Evolutionary conservation across 1,140 invertebrate genomes (phyloP).

Genomic region (Pteromalus puparum): DNA sequence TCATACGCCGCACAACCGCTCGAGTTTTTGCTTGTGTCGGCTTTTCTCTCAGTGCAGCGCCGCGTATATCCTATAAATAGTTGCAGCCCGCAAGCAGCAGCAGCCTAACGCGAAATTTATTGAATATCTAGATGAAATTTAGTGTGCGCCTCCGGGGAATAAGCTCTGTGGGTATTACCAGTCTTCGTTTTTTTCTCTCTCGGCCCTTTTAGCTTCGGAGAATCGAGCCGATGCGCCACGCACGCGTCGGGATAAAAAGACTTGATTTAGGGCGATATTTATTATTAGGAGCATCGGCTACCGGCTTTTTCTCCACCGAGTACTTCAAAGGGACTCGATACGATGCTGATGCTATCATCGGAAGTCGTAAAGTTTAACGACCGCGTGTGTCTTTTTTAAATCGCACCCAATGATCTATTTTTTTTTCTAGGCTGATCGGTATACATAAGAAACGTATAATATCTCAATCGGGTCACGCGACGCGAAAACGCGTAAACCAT

Average conservation of each 20-base stretch:
- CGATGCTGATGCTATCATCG: not conserved
- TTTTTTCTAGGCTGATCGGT: not conserved
- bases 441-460: not conserved
- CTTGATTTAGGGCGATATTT: constrained; percentile 10
- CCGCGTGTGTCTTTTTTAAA: not conserved
- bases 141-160: not conserved
- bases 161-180: no score
- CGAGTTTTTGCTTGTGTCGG: no score
- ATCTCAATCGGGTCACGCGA: not conserved
- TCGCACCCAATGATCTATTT: not conserved
- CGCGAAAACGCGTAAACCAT: not conserved
- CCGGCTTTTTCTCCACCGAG: not conserved
- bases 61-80: constrained; percentile 33
- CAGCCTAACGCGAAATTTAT: constrained; percentile 25
- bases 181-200: not conserved
- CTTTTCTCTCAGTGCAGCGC: no score
- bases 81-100: not conserved
- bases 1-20: no score
- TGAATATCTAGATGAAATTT: constrained; percentile 28
- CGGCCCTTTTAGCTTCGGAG: not conserved
- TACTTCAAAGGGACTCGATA: constrained; percentile 3
- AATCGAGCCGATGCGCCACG: not conserved
- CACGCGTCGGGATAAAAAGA: constrained; percentile 7
- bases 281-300: not conserved
- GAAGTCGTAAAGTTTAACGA: not conserved